A percentile compares a stretch with the other conserved stretches of the same genome.
These are phyloP conservation scores for Palythoa heliodiscus DNA, from an alignment of 92 coral and sea anemone genomes.

Conservation along the genomic window DNA sequence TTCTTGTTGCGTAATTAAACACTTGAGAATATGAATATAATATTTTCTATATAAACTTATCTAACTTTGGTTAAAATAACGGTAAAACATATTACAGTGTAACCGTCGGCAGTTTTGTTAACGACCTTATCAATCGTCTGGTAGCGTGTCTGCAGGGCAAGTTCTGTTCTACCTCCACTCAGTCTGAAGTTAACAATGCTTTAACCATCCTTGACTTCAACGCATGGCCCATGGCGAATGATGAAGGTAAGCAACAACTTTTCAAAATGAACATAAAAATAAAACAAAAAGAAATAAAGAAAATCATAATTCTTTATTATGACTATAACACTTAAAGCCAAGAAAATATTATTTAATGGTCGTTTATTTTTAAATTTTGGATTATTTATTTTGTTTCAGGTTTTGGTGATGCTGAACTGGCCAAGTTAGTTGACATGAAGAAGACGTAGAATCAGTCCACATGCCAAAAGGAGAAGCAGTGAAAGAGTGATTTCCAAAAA, in stretches of 20 bases:
- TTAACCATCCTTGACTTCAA: neutral
- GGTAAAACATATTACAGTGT: too few species aligned
- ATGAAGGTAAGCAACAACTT: conserved; percentile 4
- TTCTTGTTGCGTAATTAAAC: neutral
- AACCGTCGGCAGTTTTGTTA: neutral
- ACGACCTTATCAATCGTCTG: neutral
- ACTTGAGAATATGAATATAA: neutral
- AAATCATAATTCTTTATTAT: neutral
- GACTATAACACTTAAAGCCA: neutral
- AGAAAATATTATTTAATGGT: neutral
- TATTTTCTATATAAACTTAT: neutral
- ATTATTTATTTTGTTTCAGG: neutral
- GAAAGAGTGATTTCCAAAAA: neutral
- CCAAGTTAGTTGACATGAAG: conserved; percentile 1
- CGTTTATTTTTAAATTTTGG: too few species aligned
- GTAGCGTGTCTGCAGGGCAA: neutral
- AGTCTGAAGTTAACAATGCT: neutral
- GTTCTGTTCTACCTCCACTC: neutral
- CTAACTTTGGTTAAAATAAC: too few species aligned
- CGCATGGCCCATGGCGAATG: neutral
- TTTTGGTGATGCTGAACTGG: conserved; percentile 2
- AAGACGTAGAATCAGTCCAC: too few species aligned
- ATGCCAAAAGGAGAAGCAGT: too few species aligned
- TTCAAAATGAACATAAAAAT: conserved; percentile 1
- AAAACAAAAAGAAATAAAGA: neutral